Evolutionary conservation across 2,888 invertebrate species (phyloP).

Genomic region (Nipponacmea schrenckii): DNA sequence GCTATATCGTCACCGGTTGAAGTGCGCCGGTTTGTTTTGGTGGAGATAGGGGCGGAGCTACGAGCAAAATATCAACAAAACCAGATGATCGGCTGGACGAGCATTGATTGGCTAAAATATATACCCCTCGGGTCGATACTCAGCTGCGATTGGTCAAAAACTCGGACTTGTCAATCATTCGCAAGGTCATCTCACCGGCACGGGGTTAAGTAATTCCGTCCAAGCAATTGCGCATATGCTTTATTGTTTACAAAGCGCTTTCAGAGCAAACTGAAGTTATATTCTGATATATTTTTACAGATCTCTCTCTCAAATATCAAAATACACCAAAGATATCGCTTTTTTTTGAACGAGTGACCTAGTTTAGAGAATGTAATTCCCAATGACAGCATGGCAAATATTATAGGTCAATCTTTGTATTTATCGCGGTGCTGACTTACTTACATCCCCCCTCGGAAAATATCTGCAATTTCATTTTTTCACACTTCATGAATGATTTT

Average conservation of each 20-base stretch:
- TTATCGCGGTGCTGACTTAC: slow-evolving; percentile 23
- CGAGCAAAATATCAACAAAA: slow-evolving; percentile 57
- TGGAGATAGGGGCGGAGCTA: slow-evolving; percentile 54
- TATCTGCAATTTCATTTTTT: not conserved
- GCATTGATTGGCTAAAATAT: slow-evolving; percentile 40
- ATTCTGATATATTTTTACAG: not conserved
- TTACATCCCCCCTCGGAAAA: slow-evolving; percentile 16
- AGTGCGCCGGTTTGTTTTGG: slow-evolving; percentile 66
- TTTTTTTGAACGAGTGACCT: not conserved
- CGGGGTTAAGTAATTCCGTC: slow-evolving; percentile 15
- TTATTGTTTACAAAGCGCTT: not conserved
- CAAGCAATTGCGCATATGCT: slow-evolving; percentile 10
- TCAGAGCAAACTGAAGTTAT: not conserved
- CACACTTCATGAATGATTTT: too few relatives aligned
- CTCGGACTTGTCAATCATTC: slow-evolving; percentile 30
- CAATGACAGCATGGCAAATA: slow-evolving; percentile 14
- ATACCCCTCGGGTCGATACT: slow-evolving; percentile 24
- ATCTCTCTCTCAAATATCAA: not conserved
- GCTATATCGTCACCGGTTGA: slow-evolving; percentile 42
- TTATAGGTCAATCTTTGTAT: slow-evolving; percentile 24
- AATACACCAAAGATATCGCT: not conserved
- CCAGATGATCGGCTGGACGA: slow-evolving; percentile 45
- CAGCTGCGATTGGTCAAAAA: slow-evolving; percentile 39
- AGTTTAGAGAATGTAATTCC: not conserved
- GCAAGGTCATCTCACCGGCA: slow-evolving; percentile 17